Percentiles rank a stretch among this genome's conserved stretches.
These are phyloP conservation scores for Ispidina picta DNA, from an alignment of 2,797 vertebrate genomes.

Conservation along the genomic window DNA sequence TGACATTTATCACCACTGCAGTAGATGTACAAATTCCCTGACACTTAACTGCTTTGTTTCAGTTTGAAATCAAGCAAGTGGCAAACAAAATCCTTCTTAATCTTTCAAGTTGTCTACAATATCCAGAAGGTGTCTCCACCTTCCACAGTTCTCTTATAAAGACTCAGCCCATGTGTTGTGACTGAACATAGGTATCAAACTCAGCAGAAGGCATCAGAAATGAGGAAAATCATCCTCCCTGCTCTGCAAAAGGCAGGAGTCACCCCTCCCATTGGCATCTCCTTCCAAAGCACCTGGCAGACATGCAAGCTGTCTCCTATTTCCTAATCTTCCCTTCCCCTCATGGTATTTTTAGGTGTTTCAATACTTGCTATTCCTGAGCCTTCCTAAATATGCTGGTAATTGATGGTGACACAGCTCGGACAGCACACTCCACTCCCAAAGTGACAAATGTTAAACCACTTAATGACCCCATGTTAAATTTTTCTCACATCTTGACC, in stretches of 20 bases:
- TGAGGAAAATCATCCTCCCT: background rate
- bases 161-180: background rate
- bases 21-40: background rate
- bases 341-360: background rate
- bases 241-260: background rate
- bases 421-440: background rate
- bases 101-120: background rate
- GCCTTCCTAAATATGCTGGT: background rate
- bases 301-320: background rate
- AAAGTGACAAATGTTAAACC: background rate
- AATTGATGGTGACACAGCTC: background rate
- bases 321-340: background rate
- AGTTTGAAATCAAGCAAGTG: background rate
- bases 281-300: background rate
- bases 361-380: background rate
- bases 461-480: background rate
- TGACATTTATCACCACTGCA: background rate
- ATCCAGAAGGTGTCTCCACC: background rate
- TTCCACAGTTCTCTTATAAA: background rate
- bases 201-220: background rate
- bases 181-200: background rate
- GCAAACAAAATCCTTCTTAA: background rate
- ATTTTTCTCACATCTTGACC: background rate
- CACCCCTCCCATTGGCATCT: rapidly evolving
- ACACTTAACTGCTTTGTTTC: background rate